Base-by-base conservation (phyloP, 1,140 invertebrate species). In the Cylas formicarius region DNA sequence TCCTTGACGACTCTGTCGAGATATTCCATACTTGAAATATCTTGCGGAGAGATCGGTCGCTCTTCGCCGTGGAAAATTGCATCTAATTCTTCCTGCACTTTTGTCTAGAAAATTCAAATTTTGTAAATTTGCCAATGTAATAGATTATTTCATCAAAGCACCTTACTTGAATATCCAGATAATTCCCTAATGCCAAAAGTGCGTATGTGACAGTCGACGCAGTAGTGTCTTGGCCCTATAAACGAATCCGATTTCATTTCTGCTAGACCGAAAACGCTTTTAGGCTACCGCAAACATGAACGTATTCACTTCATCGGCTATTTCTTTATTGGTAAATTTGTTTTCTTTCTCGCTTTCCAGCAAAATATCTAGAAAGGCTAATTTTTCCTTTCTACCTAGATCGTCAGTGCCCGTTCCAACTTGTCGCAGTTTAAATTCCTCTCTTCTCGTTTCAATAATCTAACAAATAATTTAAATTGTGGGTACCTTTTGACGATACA, bases 301-400 rank as follows among this genome's bases (percentile, higher is more conserved):
- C 4, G 86, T 90, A 55, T 88, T 84, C 11, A 88, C 84, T 70
- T 90, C 86, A 61, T 89, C 84, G 32, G 81, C 69, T 28, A 90
- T 84, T 56, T 84, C 77, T 33, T 76, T 71, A 49, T 80, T 73
- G 0, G 69, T 66, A 8, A 86, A 63, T 4, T 60, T 32, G 20
- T 43, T 52, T 33, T 74, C 67, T 32, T 58, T 36, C 58, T 77
- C 72, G n/a, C 34, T 16, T 4, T 4, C 8, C n/a, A 86, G 70
- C 13, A 87, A 59, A 26, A 84, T 63, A 67, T 87, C 85, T 28
- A 90, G 67, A 60, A 90, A 88, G 2, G 84, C 83, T 14, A 80
- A 55, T 37, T 75, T 66, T 52, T 72, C 75, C 58, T 74, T 77
- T 47, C 69, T 70, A 17, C 55, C 54, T 48, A 44, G 2, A 2